Percentiles rank a stretch among this genome's conserved stretches.
Conservation (phyloP, 2,888 invertebrate species). For the Mystacides longicornis region DNA sequence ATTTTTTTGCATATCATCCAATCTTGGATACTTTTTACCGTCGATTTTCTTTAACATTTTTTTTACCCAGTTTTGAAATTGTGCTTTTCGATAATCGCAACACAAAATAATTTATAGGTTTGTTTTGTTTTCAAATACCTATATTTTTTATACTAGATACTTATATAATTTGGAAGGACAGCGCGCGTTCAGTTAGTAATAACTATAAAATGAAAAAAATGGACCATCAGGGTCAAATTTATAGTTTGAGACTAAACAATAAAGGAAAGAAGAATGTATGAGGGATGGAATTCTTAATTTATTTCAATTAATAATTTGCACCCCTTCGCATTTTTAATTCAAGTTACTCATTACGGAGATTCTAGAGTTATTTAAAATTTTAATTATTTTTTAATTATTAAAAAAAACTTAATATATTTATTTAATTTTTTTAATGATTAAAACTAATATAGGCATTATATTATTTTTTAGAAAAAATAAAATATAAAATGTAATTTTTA, state of each 20-base stretch:
- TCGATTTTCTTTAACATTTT: neutral
- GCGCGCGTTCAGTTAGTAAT: conserved; percentile 27
- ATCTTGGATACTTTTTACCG: neutral
- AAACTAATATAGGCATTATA: neutral
- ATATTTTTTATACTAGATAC: neutral
- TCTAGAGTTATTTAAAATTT: neutral
- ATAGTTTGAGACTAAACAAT: neutral
- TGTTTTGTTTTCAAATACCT: conserved; percentile 6
- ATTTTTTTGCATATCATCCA: neutral
- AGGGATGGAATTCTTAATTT: neutral
- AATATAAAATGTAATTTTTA: neutral
- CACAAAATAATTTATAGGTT: conserved; percentile 13
- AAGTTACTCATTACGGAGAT: neutral
- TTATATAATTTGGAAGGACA: conserved; percentile 23
- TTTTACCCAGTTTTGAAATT: neutral
- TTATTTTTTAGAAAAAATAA: neutral
- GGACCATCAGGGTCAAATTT: neutral
- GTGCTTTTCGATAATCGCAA: neutral
- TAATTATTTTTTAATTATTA: neutral
- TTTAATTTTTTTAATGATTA: neutral
- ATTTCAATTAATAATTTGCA: neutral
- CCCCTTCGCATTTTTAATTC: neutral
- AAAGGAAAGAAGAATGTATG: no score
- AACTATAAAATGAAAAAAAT: conserved; percentile 22
- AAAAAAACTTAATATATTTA: neutral